Conservation (phyloP, 2,113 vertebrate genomes). For the Peromyscus leucopus region DNA sequence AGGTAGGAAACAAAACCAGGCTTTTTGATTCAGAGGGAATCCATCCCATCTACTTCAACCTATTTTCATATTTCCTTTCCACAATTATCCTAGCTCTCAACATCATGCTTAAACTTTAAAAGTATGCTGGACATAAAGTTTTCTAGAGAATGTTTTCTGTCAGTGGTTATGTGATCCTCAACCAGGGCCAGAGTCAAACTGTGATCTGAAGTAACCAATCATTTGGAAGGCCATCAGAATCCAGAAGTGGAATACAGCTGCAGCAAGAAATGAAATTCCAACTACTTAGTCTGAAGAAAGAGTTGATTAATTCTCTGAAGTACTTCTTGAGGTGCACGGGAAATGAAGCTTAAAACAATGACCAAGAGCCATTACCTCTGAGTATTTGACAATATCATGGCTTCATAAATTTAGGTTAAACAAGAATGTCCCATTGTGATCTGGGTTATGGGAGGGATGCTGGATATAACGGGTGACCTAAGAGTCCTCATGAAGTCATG, state of each 20-base stretch:
- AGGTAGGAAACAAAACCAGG: not conserved
- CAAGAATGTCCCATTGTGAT: not conserved
- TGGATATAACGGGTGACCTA: not conserved
- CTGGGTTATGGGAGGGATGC: not conserved
- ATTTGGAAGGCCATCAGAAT: slow-evolving; percentile 27
- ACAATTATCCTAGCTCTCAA: not conserved
- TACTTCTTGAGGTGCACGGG: not conserved
- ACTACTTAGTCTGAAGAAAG: not conserved
- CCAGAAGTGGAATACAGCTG: not conserved
- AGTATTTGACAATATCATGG: not conserved
- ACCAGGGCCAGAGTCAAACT: not conserved
- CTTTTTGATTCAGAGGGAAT: not conserved
- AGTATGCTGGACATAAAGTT: not conserved
- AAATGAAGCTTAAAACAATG: not conserved
- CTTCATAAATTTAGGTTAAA: not conserved
- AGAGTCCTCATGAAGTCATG: not conserved
- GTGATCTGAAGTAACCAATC: not conserved
- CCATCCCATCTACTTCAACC: not conserved
- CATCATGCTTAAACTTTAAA: not conserved
- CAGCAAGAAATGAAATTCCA: not conserved
- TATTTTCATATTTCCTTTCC: not conserved
- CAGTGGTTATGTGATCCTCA: not conserved
- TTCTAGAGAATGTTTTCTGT: not conserved
- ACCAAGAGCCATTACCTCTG: not conserved
- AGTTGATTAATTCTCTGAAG: not conserved